Evolutionary conservation across 2,113 vertebrate genomes (phyloP), one percentile per base, ranked within the genome.

Genomic region (Labrus mixtus): DNA sequence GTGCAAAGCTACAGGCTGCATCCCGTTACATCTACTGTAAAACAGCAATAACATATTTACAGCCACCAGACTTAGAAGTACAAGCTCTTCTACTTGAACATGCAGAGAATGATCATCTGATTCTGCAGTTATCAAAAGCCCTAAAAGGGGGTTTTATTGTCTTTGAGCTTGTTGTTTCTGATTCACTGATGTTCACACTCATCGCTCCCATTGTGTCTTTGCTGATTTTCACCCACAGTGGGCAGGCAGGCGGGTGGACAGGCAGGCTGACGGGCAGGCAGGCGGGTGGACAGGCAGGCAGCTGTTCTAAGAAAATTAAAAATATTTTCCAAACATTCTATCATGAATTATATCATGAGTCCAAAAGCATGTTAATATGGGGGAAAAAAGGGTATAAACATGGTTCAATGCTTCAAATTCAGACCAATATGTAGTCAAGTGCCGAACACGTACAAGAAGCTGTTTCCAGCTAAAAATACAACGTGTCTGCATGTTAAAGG

Each of bases 121-220:
- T 33, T 33, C 29, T 33, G 29, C 29, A 33, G 29, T 33, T 1
- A 33, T 33, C 29, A 33, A 33, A 33, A 33, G 29, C 29, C 29
- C 29, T 33, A 33, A 33, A 33, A 33, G 29, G 29, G 29, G 29
- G 8, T 22, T 54, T 13, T 16, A 33, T 11, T 1, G 11, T 23
- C 25, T 63, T 74, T 48, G 37, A 73, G 37, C 22, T 29, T 3
- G 25, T 23, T 59, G 43, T 50, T 58, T 48, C 39, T 56, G 11
- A 11, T 48, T 4, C 2, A 23, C 15, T 23, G 15, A 1, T 54
- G 45, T 53, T 53, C 10, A 37, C 19, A 37, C 16, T 72, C 33
- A n/a, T 8, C 13, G 1, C 20, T 51, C 1, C 25, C n/a, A 33
- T 48, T 1, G 13, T 15, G 25, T 25, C 1, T 33, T 7, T 6